A percentile compares a stretch with the other conserved stretches of the same genome.
Conservation (phyloP, 2,113 vertebrate species). For the Chlorodrepanis virens region DNA sequence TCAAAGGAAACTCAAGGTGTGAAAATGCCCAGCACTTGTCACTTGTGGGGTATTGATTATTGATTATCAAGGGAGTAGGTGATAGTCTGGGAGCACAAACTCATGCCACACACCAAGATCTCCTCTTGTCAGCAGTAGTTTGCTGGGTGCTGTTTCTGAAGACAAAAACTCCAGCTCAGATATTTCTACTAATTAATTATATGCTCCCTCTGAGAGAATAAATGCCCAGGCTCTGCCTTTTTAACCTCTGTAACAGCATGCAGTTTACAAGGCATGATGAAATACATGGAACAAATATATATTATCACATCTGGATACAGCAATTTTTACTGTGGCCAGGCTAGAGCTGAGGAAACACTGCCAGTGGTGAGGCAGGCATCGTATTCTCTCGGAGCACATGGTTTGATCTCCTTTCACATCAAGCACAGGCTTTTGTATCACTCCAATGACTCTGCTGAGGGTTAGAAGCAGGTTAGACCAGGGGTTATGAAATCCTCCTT, state of each 20-base stretch:
- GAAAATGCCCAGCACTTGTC: not conserved
- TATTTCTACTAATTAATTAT: not conserved
- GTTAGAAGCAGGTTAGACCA: not conserved
- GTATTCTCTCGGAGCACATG: not conserved
- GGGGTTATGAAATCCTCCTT: not conserved
- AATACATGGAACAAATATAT: not conserved
- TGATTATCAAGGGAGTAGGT: not conserved
- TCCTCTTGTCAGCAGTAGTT: not conserved
- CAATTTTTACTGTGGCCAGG: not conserved
- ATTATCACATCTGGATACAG: not conserved
- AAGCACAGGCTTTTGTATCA: not conserved
- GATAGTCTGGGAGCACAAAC: not conserved
- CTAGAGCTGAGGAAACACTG: not conserved
- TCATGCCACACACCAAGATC: not conserved
- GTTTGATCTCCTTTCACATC: not conserved
- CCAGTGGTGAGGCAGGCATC: not conserved
- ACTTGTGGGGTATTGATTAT: not conserved
- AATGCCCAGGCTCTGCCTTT: not conserved
- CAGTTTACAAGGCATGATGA: not conserved
- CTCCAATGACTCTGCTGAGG: not conserved
- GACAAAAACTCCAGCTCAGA: not conserved
- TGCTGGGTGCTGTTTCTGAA: not conserved
- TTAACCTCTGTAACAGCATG: not conserved
- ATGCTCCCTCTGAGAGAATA: not conserved
- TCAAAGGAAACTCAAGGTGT: not conserved